These are phyloP conservation scores for Rhabdophis nuchalis DNA, from an alignment of 2,797 vertebrate species.

Conservation along the genomic window DNA sequence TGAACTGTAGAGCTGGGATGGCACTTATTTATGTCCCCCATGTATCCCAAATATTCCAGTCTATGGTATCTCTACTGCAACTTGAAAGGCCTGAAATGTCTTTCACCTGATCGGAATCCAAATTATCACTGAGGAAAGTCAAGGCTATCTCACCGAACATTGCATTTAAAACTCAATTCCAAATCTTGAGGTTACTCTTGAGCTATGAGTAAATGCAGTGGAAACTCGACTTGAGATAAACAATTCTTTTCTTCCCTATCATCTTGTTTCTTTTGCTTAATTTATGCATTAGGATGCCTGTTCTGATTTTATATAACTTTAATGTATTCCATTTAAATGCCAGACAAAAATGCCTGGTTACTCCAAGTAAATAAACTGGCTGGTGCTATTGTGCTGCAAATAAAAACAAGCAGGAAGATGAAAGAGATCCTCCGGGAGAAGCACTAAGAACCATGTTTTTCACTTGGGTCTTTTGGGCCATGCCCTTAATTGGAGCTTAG, in stretches of 20 bases:
- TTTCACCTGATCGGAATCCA: background rate
- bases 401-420: conserved; percentile 65
- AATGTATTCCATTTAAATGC: conserved; percentile 12
- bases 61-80: background rate
- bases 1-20: background rate
- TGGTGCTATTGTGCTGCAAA: conserved; percentile 33
- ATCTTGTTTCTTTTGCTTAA: background rate
- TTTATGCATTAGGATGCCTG: conserved; percentile 1
- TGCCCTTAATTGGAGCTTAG: conserved; percentile 86
- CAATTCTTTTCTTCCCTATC: background rate
- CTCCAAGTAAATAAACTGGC: conserved; percentile 25
- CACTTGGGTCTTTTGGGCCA: conserved; percentile 77
- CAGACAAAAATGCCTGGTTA: background rate
- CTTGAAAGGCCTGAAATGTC: background rate
- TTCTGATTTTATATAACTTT: background rate
- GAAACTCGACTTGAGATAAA: background rate
- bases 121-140: background rate
- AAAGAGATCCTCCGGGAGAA: conserved; percentile 72
- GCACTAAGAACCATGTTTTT: conserved; percentile 67
- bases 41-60: background rate
- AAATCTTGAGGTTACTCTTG: background rate
- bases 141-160: background rate
- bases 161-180: background rate
- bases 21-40: background rate
- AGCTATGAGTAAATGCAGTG: background rate